Evolutionary conservation across 2,113 vertebrate species (phyloP).

Genomic region (Poeciliopsis turrubarensis): DNA sequence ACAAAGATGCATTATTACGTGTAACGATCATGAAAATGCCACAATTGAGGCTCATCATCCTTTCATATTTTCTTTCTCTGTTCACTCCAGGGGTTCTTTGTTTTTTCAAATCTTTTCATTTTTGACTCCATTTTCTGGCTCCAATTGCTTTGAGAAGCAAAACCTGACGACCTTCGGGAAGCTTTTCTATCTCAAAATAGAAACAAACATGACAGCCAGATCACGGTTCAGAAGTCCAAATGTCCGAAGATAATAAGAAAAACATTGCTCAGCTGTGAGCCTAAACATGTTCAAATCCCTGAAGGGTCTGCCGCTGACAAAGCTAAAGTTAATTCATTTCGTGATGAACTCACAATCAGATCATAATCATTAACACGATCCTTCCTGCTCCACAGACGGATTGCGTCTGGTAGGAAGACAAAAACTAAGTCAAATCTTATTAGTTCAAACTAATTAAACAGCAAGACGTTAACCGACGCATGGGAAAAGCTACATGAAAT

Average conservation of each 20-base stretch:
- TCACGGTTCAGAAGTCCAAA: background rate
- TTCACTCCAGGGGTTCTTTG: background rate
- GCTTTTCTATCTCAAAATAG: background rate
- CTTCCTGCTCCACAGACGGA: conserved; percentile 35
- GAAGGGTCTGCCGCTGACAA: conserved; percentile 9
- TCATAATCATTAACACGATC: conserved; percentile 38
- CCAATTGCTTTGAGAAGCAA: background rate
- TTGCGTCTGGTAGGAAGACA: conserved; percentile 24
- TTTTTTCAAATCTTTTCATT: background rate
- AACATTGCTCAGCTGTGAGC: background rate
- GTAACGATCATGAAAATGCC: background rate
- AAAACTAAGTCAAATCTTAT: conserved; percentile 37
- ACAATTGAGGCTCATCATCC: background rate
- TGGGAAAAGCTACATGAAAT: too few relatives aligned
- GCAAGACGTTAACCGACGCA: conserved; percentile 14
- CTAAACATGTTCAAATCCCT: background rate
- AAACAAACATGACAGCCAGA: background rate
- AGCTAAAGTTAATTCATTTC: conserved; percentile 47
- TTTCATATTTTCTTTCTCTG: background rate
- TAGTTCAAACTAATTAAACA: conserved; percentile 37
- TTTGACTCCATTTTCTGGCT: background rate
- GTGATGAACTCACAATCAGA: conserved; percentile 27
- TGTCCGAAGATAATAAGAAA: conserved; percentile 1
- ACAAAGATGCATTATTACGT: background rate
- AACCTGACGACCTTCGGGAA: background rate